Evolutionary conservation across 2,888 invertebrate genomes (phyloP), one percentile per base, ranked within the genome.

Genomic region (Dryobota labecula): DNA sequence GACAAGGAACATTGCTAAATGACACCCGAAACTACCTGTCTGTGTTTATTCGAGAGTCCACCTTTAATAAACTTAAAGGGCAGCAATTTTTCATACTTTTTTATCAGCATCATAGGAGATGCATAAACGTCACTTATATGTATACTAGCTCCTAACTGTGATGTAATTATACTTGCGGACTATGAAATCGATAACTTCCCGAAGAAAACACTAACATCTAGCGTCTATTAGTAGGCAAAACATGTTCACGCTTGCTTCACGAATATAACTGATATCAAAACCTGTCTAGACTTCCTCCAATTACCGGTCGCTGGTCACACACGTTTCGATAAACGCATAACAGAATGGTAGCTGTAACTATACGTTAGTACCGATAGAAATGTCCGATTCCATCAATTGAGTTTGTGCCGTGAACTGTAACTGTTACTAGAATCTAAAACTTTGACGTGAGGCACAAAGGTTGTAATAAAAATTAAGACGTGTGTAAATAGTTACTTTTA

Each of bases 361-460:
- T 41, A 72, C 7, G 6, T 18, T 13, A 2, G 15, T 41, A 56
- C 9, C 41, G n/a, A 49, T 47, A 66, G 51, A 53, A 62, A 66
- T 51, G 30, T 53, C 49, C 33, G 60, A 67, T 20, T 43, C 47
- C 43, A 78, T 67, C 47, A 78, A 78, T 66, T 57, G 73, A 73
- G 43, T 78, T 78, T 49, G 36, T 67, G 33, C 24, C 43, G 20
- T n/a, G 41, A 1, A 49, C 2, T 49, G 49, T 13, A 27, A 13
- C 15, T 45, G 38, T 49, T 33, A 33, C 13, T 30, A 30, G 41
- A 61, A 20, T 30, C 15, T 1, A 38, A 30, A 36, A n/a, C 43
- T 20, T 18, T 18, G 20, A 33, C 20, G 13, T 27, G 3, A 47
- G 11, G 6, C 13, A 33, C 18, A 49, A 53, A 53, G 5, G 9